Conservation (phyloP, 2,888 invertebrate species). For the Ecdyonurus torrentis region DNA sequence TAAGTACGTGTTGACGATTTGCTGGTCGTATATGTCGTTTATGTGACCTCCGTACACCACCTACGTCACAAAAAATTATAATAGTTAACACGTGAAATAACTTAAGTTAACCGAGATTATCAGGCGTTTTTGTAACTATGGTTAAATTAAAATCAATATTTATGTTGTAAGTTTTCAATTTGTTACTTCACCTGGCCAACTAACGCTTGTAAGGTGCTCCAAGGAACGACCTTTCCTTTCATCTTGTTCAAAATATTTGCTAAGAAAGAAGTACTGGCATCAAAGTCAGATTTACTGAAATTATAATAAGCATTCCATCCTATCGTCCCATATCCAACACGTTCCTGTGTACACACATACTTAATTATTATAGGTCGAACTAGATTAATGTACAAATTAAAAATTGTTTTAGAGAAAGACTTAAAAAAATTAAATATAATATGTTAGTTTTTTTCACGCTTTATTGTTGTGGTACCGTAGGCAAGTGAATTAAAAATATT, state of each 20-base stretch:
- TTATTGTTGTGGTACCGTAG: not conserved
- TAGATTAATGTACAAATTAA: too few relatives aligned
- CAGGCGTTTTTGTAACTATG: not conserved
- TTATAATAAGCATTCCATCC: constrained; percentile 92
- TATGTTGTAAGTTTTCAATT: not conserved
- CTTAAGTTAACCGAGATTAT: not conserved
- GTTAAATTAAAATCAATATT: not conserved
- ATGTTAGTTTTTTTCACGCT: too few relatives aligned
- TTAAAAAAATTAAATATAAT: not conserved
- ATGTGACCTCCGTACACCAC: constrained; percentile 92
- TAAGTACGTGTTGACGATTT: constrained; percentile 76
- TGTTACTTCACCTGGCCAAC: constrained; percentile 64
- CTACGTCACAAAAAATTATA: constrained; percentile 24
- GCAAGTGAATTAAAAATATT: too few relatives aligned
- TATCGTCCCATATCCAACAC: constrained; percentile 83
- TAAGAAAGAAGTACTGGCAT: constrained; percentile 71
- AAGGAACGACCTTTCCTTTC: constrained; percentile 40
- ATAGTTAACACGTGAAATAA: constrained; percentile 3
- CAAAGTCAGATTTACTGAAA: constrained; percentile 85
- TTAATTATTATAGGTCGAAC: too few relatives aligned
- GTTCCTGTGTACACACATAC: too few relatives aligned
- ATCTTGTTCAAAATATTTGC: not conserved
- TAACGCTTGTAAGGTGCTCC: constrained; percentile 80
- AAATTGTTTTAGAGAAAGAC: not conserved
- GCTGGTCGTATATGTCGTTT: constrained; percentile 78